Conservation (phyloP, 2,113 vertebrate genomes). For the Fregata magnificens region DNA sequence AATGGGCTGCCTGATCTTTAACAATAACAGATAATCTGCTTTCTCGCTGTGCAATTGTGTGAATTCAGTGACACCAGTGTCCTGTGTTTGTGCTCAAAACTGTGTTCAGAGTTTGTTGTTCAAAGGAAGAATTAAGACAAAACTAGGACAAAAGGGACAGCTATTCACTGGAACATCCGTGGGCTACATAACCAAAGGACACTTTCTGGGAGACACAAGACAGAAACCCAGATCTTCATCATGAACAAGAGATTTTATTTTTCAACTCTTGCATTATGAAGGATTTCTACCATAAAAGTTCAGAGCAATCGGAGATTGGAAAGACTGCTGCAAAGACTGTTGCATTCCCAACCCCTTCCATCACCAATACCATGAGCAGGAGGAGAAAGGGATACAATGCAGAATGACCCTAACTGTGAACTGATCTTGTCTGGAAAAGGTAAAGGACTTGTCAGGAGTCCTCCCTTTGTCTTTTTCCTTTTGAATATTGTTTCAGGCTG, state of each 20-base stretch:
- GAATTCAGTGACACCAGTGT: neutral
- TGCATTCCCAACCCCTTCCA: neutral
- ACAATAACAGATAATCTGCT: neutral
- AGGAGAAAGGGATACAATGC: neutral
- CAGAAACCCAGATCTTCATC: neutral
- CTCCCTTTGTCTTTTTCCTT: neutral
- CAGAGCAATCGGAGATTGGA: neutral
- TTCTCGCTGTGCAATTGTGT: neutral
- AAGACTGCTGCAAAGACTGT: neutral
- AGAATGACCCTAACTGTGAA: neutral
- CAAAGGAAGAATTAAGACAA: neutral
- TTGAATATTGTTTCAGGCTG: neutral
- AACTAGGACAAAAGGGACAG: neutral
- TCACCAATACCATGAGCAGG: neutral
- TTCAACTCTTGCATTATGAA: neutral
- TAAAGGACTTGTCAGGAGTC: neutral
- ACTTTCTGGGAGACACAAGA: neutral
- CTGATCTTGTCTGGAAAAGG: neutral
- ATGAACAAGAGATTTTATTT: neutral
- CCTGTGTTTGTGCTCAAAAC: neutral
- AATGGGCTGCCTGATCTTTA: neutral
- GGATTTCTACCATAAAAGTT: neutral
- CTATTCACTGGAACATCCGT: neutral
- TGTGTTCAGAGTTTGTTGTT: neutral
- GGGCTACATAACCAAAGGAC: neutral